phyloP scores from a whole-genome alignment of 2,797 vertebrate genomes.

The Perdix hodgsoniae region DNA sequence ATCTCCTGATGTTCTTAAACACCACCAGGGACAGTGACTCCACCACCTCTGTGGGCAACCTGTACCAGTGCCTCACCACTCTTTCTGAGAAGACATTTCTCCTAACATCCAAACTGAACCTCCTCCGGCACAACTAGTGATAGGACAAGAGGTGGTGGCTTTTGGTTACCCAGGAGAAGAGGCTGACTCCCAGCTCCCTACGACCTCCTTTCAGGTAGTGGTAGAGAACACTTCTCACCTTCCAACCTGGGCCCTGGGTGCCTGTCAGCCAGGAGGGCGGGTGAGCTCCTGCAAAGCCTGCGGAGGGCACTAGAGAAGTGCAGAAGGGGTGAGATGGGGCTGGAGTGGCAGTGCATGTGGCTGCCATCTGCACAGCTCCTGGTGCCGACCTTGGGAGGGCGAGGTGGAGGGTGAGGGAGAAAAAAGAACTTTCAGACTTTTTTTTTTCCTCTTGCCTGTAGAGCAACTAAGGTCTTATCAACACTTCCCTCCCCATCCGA shows the following conservation, averaged over 20 bases:
- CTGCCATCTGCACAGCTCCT: slow-evolving; percentile 27
- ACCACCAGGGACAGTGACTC: too few relatives aligned
- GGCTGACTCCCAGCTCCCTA: too few relatives aligned
- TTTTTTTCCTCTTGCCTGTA: neutral
- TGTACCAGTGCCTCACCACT: too few relatives aligned
- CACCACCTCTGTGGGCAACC: too few relatives aligned
- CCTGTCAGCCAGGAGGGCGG: neutral
- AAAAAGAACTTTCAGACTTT: neutral
- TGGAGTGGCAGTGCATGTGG: neutral
- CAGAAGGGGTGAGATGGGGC: neutral
- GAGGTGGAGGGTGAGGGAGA: neutral
- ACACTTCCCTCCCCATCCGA: neutral
- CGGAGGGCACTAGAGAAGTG: slow-evolving; percentile 68
- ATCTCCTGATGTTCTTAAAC: too few relatives aligned
- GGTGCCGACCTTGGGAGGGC: neutral
- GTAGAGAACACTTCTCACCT: neutral
- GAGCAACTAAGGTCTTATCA: slow-evolving; percentile 53
- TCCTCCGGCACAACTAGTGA: too few relatives aligned
- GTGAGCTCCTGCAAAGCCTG: slow-evolving; percentile 58
- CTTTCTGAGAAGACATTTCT: too few relatives aligned
- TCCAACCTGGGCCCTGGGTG: neutral
- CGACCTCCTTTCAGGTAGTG: too few relatives aligned
- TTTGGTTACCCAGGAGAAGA: too few relatives aligned
- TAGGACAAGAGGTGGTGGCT: too few relatives aligned
- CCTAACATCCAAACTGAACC: too few relatives aligned